Base-by-base conservation (phyloP, 2,113 vertebrate species). In the Elephas maximus region DNA sequence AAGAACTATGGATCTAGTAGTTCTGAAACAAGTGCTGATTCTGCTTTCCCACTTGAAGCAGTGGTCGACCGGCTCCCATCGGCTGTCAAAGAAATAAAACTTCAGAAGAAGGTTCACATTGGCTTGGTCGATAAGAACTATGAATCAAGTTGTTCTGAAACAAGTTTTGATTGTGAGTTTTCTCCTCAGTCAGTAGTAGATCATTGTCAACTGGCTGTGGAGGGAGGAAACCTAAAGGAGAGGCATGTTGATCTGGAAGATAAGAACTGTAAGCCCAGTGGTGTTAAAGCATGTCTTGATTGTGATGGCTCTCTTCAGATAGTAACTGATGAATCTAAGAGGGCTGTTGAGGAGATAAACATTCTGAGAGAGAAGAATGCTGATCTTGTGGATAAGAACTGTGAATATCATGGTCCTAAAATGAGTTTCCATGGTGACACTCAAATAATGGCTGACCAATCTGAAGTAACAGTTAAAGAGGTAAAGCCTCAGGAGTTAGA, bases 41-140 rank as follows among this genome's bases (percentile, higher is more conserved):
- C 99, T 69, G 18, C 41, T 60, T 65, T 53, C 18, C 74, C 95
- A 11, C 23, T 11, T 91, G 98, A 99, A 90, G 97, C 97, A 67
- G 96, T 96, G 96, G 21, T 96, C 85, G 97, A 97, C 69, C 93
- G 96, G 65, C 71, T 95, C 23, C 98, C 98, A 94, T 74, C 89
- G 60, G 89, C 97, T 85, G 95, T 96, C 44, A 98, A 94, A 97
- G 98, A 98, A 95, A 93, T 99, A 85, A 98, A 98, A 65, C 60
- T 86, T 90, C 97, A 99, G 37, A 99, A 98, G 98, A 98, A 99
- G 18, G 77, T 98, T 74, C 98, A 98, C 48, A 96, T 99, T 91
- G 98, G 98, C 78, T 96, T 99, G 93, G 98, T 99, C 81, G 99
- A 99, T 98, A 98, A 98, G 94, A 96, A 93, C 74, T 99, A 99